Percentiles rank a stretch among this genome's conserved stretches.
Evolutionary conservation across 2,888 invertebrate species (phyloP).

Genomic region (Pachliopta kotzebuea): DNA sequence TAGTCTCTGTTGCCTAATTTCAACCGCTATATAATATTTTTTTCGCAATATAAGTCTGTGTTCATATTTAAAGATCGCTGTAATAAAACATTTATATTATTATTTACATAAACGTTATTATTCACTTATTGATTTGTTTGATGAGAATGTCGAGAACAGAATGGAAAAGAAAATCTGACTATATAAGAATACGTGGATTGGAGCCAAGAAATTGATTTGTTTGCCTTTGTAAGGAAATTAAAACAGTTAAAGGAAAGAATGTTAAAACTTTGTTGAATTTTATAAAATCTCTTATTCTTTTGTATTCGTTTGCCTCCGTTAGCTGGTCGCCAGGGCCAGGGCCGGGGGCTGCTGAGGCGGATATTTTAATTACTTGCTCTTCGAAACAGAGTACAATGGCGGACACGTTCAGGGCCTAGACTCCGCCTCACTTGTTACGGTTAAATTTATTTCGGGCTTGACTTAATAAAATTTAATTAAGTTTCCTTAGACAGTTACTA

Average conservation of each 20-base stretch:
- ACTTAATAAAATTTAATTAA: conserved; percentile 25
- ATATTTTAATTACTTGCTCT: conserved; percentile 23
- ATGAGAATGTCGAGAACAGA: too few relatives aligned
- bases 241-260: not conserved
- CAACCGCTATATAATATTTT: too few relatives aligned
- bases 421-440: conserved; percentile 8
- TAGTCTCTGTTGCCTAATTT: too few relatives aligned
- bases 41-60: too few relatives aligned
- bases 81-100: too few relatives aligned
- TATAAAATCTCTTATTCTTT: not conserved
- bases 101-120: too few relatives aligned
- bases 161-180: too few relatives aligned
- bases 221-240: too few relatives aligned
- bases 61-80: too few relatives aligned
- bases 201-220: too few relatives aligned
- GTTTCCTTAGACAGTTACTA: conserved; percentile 11
- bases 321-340: not conserved
- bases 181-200: too few relatives aligned
- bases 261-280: not conserved
- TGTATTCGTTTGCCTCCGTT: not conserved
- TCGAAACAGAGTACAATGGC: conserved; percentile 10
- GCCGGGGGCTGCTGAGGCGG: conserved; percentile 9
- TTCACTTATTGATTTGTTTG: too few relatives aligned
- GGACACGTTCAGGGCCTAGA: conserved; percentile 15
- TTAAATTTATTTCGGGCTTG: conserved; percentile 18